phyloP scores from a whole-genome alignment of 2,888 invertebrate species.

The Drosophila aldrichi region DNA sequence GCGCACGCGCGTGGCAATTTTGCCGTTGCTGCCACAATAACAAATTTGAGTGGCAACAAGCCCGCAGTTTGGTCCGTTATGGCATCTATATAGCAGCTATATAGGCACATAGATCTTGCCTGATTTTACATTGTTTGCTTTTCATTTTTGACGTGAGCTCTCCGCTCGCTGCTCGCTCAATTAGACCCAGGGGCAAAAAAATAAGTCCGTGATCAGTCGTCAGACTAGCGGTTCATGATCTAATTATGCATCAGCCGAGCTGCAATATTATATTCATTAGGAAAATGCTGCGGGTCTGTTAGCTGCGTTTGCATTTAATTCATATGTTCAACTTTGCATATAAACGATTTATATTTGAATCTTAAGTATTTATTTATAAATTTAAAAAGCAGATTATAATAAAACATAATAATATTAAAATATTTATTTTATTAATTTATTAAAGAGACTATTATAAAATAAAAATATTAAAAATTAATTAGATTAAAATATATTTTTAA shows the following conservation, averaged over 20 bases:
- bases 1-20: slow-evolving; percentile 73
- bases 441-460: neutral
- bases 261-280: slow-evolving; percentile 9
- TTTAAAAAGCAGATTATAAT: neutral
- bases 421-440: too few relatives aligned
- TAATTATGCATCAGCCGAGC: slow-evolving; percentile 19
- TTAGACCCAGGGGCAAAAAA: slow-evolving; percentile 58
- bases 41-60: slow-evolving; percentile 40
- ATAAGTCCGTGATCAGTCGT: slow-evolving; percentile 64
- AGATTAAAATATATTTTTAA: too few relatives aligned
- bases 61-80: slow-evolving; percentile 43
- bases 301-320: neutral
- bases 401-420: too few relatives aligned
- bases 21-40: slow-evolving; percentile 70
- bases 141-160: slow-evolving; percentile 72
- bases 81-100: slow-evolving; percentile 4
- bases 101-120: slow-evolving; percentile 33
- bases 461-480: too few relatives aligned
- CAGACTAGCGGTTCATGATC: slow-evolving; percentile 63
- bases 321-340: neutral
- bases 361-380: neutral
- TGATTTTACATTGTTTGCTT: slow-evolving; percentile 75
- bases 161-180: slow-evolving; percentile 47
- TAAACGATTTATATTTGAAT: neutral
- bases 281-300: neutral